These are phyloP conservation scores for Escarpia spicata DNA, from an alignment of 2,888 invertebrate species.

Conservation along the genomic window DNA sequence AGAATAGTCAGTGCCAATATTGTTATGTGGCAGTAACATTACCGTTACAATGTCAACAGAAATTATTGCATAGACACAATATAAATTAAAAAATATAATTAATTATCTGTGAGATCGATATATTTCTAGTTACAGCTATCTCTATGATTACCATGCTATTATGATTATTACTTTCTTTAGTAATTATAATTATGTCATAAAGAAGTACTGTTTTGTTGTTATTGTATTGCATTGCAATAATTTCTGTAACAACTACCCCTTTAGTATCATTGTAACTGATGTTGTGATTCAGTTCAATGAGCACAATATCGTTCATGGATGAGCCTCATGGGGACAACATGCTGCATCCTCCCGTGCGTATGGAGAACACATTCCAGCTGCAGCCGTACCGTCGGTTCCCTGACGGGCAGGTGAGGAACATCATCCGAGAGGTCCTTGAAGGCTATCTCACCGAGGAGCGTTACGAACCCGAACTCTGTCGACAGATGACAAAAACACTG, in stretches of 20 bases:
- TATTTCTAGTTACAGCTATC: background rate
- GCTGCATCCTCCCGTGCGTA: constrained; percentile 49
- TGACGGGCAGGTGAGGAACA: constrained; percentile 49
- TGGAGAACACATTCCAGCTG: constrained; percentile 62
- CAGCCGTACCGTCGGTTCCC: constrained; percentile 57
- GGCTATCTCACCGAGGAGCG: constrained; percentile 61
- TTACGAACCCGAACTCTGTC: constrained; percentile 62
- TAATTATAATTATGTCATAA: background rate
- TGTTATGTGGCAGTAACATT: no score
- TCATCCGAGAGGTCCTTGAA: constrained; percentile 61
- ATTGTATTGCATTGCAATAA: background rate
- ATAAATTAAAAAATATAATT: background rate
- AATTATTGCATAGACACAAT: background rate
- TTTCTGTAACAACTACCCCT: background rate
- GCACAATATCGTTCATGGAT: constrained; percentile 62
- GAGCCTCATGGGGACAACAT: constrained; percentile 57
- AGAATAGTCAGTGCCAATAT: no score
- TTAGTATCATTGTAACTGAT: background rate
- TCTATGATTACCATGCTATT: background rate
- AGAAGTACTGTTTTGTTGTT: background rate
- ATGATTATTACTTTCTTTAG: background rate
- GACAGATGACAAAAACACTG: constrained; percentile 64
- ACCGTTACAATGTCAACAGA: background rate
- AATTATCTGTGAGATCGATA: background rate
- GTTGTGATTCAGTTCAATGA: constrained; percentile 53